These are phyloP conservation scores for Oophaga sylvatica DNA, from an alignment of 2,797 vertebrate genomes.

Conservation along the genomic window DNA sequence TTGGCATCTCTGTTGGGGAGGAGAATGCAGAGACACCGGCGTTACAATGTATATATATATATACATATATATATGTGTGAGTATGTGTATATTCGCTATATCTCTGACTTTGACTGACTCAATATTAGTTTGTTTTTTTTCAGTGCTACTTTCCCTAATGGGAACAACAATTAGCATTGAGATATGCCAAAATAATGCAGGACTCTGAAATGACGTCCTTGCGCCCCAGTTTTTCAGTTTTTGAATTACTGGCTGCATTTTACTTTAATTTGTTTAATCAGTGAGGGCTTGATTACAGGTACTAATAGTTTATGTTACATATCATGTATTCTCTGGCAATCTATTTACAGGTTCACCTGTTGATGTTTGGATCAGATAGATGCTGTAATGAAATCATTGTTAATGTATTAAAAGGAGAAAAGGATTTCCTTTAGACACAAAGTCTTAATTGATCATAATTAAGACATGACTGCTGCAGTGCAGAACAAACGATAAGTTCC, in stretches of 20 bases:
- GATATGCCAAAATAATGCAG: not conserved
- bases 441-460: conserved; percentile 57
- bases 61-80: too few relatives aligned
- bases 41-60: too few relatives aligned
- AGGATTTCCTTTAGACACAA: conserved; percentile 45
- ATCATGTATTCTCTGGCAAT: conserved; percentile 38
- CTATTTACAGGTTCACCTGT: conserved; percentile 46
- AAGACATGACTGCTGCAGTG: conserved; percentile 45
- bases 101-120: too few relatives aligned
- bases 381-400: conserved; percentile 48
- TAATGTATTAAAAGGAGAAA: conserved; percentile 40
- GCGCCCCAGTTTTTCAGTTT: not conserved
- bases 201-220: not conserved
- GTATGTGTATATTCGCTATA: too few relatives aligned
- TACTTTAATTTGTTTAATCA: conserved; percentile 35
- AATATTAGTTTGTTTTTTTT: not conserved
- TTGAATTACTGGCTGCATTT: not conserved
- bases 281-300: conserved; percentile 34
- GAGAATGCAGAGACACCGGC: too few relatives aligned
- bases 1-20: too few relatives aligned
- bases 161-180: not conserved
- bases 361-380: conserved; percentile 46
- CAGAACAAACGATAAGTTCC: conserved; percentile 48
- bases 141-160: not conserved
- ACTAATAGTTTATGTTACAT: conserved; percentile 31